Evolutionary conservation across 1,140 invertebrate species (phyloP), one percentile per base, ranked within the genome.

Genomic region (Drosophila parvula): DNA sequence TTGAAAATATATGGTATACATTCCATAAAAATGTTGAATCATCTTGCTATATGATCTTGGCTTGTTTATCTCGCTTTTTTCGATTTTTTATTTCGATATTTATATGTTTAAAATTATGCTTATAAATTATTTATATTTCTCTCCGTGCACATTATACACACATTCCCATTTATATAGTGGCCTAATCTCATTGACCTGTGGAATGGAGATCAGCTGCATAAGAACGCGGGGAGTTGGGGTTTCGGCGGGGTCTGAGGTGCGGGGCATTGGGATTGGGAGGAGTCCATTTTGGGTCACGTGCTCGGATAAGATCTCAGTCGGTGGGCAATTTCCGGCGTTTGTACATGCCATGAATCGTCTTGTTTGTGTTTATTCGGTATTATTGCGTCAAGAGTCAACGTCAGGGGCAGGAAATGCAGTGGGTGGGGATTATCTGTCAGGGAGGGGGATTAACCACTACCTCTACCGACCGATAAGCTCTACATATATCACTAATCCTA

Each of bases 261-360:
- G 3, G n/a, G n/a, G 28, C 47, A 50, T 32, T 22, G 40, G 18
- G 22, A 32, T 27, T 50, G 67, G 40, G 65, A 44, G n/a, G 62
- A 69, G 63, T 78, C 44, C 62, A 40, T 78, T 51, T 69, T 69
- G 65, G 67, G 84, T 88, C 84, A 88, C 82, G 83, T 88, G 84
- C 76, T 88, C 50, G 82, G 82, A 86, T 86, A 86, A 82, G 71
- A 86, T 86, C 83, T 83, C 83, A 67, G 82, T 88, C 82, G 78
- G 83, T 88, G 79, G 76, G 82, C 82, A 79, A 85, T 86, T 86
- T 86, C 83, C 82, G 82, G 82, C 83, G 76, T 51, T 74, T 79
- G 68, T 77, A 83, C 78, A 84, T 81, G 83, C 61, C 79, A 88
- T 88, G 85, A 88, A 83, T 86, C 58, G 74, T 69, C 41, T 67